A percentile compares a stretch with the other conserved stretches of the same genome.
Evolutionary conservation across 2,113 vertebrate species (phyloP).

Genomic region (Gallinago paraguaiae): DNA sequence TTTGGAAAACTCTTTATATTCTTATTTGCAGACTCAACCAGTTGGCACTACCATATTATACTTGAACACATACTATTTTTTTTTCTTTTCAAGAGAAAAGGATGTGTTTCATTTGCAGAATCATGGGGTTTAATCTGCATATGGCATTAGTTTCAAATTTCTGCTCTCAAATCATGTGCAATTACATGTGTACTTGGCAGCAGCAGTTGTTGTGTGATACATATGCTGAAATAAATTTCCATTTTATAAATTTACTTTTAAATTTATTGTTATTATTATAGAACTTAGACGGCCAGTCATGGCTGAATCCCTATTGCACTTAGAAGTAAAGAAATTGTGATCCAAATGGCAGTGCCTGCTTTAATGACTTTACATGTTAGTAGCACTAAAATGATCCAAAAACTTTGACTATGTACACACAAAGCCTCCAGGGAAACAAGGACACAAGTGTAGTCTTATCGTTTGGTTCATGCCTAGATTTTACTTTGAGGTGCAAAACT

Average conservation of each 20-base stretch:
- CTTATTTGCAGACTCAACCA: neutral
- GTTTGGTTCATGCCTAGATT: neutral
- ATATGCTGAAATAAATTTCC: neutral
- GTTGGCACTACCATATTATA: neutral
- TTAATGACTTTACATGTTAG: neutral
- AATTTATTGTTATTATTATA: neutral
- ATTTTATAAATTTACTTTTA: neutral
- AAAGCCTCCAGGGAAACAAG: neutral
- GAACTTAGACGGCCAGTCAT: neutral
- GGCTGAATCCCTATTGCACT: neutral
- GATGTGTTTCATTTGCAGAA: neutral
- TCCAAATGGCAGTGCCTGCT: neutral
- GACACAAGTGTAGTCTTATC: neutral
- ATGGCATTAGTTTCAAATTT: neutral
- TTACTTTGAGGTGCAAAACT: neutral
- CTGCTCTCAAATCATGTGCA: neutral
- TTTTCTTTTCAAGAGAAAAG: neutral
- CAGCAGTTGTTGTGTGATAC: neutral
- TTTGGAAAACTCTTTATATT: neutral
- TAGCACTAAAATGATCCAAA: fast-evolving
- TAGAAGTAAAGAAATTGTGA: neutral
- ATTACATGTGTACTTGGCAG: neutral
- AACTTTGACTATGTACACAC: neutral
- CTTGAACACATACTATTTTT: neutral
- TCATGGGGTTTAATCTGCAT: neutral